Evolutionary conservation across 1,140 invertebrate genomes (phyloP).

Genomic region (Chrysomallon squamiferum): DNA sequence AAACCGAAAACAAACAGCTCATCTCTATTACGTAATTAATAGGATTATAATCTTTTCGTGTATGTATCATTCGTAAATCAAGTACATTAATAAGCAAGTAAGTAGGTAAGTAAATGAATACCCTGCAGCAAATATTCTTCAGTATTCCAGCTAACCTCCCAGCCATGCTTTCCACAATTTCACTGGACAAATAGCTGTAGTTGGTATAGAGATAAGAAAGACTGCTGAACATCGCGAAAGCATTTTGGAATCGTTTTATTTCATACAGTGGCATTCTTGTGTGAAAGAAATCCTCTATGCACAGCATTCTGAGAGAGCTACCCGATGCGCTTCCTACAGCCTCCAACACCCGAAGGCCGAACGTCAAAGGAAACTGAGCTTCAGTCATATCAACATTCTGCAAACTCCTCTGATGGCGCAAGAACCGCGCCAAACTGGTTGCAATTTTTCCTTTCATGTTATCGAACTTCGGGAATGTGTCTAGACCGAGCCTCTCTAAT

Average conservation of each 20-base stretch:
- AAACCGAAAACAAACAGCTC: no score
- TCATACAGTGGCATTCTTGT: conserved; percentile 21
- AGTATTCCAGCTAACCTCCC: conserved; percentile 24
- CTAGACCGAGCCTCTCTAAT: conserved; percentile 19
- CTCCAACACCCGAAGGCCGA: conserved; percentile 19
- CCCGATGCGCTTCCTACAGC: conserved; percentile 19
- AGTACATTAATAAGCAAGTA: no score
- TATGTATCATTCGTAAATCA: no score
- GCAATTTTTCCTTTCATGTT: conserved; percentile 15
- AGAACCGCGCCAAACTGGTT: conserved; percentile 16
- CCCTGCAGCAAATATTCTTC: conserved; percentile 8
- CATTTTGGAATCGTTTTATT: conserved; percentile 11
- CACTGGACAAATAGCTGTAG: conserved; percentile 29
- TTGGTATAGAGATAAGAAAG: conserved; percentile 23
- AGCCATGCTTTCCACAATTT: conserved; percentile 24
- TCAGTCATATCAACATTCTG: conserved; percentile 23
- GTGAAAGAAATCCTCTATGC: conserved; percentile 33
- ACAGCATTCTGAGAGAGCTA: conserved; percentile 15
- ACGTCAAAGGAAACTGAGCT: conserved; percentile 12
- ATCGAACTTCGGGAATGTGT: conserved; percentile 26
- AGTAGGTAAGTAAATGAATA: no score
- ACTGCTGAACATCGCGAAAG: conserved; percentile 19
- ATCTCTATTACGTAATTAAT: no score
- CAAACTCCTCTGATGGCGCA: conserved; percentile 15
- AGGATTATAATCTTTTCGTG: no score